Evolutionary conservation across 64 coral and sea anemone genomes (phyloP), one percentile per base, ranked within the genome.

Genomic region (Acropora tenuis): DNA sequence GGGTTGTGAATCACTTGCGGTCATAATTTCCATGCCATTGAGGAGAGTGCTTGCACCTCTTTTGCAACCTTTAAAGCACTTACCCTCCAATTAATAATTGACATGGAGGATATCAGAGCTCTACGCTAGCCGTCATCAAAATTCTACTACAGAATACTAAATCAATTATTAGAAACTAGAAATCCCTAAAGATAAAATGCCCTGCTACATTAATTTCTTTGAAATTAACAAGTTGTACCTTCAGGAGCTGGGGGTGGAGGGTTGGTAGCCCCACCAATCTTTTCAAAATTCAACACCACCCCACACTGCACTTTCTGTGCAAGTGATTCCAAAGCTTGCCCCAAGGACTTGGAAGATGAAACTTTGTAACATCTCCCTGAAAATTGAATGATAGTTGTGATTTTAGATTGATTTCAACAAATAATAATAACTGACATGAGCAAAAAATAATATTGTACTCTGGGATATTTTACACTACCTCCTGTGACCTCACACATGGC

Each of bases 401-500:
- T 30, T 30, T 30, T 30, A 30, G 30, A 30, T 30, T 30, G 30
- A 30, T 30, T 30, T 30, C 30, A 30, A 30, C 30, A 30, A 30
- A 30, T 30, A 30, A 30, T 0, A 60, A 2, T 46, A 69, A 72
- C 19, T 48, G 66, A 48, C 5, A 45, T 4, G 2, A 58, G 0
- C 45, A 8, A 19, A 63, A 40, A 30, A 18, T 65, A 63, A 1
- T 30, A 30, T 30, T 30, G 50, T 53, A 2, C 10, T 5, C 52
- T 55, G 52, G 2, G 0, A 55, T 55, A 10, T 55, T 55, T 48
- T 0, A n/a, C 20, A 17, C 12, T 99, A 99, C 97, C 97, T 96
- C 97, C 97, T 68, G 97, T 99, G 17, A 99, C 97, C 43, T 99
- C 97, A 89, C 97, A 99, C 97, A 99, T 99, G 72, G 91, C 94